Evolutionary conservation across 2,113 vertebrate species (phyloP).

Genomic region (Misgurnus anguillicaudatus): DNA sequence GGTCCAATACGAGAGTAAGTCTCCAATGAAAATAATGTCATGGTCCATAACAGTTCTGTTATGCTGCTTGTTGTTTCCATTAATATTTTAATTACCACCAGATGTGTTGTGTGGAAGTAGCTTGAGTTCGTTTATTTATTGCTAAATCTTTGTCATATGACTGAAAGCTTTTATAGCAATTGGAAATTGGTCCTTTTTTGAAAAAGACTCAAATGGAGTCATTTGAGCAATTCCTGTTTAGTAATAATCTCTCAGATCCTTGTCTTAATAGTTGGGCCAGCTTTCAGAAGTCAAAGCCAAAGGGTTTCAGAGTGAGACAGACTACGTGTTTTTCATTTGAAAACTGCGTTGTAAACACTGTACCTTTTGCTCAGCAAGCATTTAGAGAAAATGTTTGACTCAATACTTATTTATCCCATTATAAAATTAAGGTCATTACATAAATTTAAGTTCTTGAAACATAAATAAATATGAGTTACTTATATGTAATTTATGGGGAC

Average conservation of each 20-base stretch:
- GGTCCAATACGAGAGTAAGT: slow-evolving; percentile 23
- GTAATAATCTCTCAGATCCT: slow-evolving; percentile 63
- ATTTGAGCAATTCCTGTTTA: slow-evolving; percentile 60
- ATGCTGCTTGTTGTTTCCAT: slow-evolving; percentile 24
- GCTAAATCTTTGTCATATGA: slow-evolving; percentile 11
- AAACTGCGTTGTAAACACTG: slow-evolving; percentile 58
- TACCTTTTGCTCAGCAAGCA: no score
- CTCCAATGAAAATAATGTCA: slow-evolving; percentile 24
- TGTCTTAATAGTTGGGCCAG: slow-evolving; percentile 61
- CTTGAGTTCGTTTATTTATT: background rate
- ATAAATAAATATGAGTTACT: no score
- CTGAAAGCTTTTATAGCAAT: background rate
- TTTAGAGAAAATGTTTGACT: no score
- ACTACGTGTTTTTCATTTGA: slow-evolving; percentile 71
- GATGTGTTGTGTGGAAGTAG: slow-evolving; percentile 13
- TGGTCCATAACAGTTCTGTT: slow-evolving; percentile 14
- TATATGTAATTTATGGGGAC: no score
- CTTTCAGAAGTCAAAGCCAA: slow-evolving; percentile 52
- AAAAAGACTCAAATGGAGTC: slow-evolving; percentile 17
- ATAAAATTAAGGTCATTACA: no score
- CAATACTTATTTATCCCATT: no score
- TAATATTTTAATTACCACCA: slow-evolving; percentile 36
- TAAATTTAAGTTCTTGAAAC: no score
- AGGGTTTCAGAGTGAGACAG: slow-evolving; percentile 61
- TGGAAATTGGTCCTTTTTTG: background rate